These are phyloP conservation scores for Cyphomyrus plagiostoma DNA, from an alignment of 2,113 vertebrate genomes.

Conservation along the genomic window DNA sequence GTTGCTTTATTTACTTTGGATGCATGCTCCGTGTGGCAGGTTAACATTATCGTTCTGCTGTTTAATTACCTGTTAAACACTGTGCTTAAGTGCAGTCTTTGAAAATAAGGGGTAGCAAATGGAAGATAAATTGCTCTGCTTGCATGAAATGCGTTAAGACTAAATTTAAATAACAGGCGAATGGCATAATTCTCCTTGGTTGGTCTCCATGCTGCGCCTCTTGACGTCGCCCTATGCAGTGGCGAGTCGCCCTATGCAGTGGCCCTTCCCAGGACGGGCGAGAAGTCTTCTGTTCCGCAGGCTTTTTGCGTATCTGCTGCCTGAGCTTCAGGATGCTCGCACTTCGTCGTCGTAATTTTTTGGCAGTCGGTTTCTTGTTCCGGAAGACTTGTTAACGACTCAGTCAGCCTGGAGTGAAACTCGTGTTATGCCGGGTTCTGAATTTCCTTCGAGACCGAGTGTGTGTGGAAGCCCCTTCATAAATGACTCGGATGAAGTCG, in stretches of 20 bases:
- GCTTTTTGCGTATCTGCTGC: neutral
- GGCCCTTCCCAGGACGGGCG: neutral
- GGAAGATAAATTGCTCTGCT: neutral
- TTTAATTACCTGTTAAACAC: neutral
- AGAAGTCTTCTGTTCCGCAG: neutral
- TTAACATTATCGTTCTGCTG: conserved; percentile 6
- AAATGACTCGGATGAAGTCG: neutral
- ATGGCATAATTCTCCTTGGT: neutral
- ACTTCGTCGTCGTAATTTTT: neutral
- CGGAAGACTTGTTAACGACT: neutral
- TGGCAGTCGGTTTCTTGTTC: neutral
- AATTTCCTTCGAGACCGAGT: neutral
- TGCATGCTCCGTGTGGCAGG: neutral
- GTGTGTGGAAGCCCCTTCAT: neutral
- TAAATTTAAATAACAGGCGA: neutral
- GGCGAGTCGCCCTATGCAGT: too few species aligned
- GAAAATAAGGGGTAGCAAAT: neutral
- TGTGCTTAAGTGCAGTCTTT: neutral
- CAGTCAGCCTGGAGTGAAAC: neutral
- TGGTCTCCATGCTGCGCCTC: neutral
- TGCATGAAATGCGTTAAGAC: neutral
- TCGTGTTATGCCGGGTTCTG: neutral
- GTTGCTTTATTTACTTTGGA: neutral
- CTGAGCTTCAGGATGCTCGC: neutral
- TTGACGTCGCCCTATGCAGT: neutral